Evolutionary conservation across 1,140 invertebrate genomes (phyloP).

Genomic region (Ceratosolen solmsi): DNA sequence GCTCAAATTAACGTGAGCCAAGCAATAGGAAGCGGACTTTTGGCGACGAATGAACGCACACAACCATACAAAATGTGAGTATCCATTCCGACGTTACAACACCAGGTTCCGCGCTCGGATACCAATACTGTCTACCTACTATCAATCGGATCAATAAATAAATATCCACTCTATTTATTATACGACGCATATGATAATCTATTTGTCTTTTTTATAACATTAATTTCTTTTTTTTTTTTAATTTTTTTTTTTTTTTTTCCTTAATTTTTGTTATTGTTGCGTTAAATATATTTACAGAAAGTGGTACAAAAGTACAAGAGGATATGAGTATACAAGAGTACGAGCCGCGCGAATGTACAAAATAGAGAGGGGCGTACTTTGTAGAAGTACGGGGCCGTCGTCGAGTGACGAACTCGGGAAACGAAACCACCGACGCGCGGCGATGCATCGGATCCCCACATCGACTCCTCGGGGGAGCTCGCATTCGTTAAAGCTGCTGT

Average conservation of each 20-base stretch:
- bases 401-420: no score
- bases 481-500: conserved; percentile 5
- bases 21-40: no score
- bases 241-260: no score
- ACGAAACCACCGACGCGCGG: no score
- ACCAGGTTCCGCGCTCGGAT: neutral
- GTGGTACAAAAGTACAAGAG: conserved; percentile 24
- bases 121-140: neutral
- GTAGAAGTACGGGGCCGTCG: neutral
- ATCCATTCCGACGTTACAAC: neutral
- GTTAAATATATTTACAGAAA: conserved; percentile 41
- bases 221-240: no score
- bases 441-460: no score
- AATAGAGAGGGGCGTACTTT: neutral
- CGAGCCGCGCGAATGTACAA: conserved; percentile 10
- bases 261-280: no score
- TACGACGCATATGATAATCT: conserved; percentile 11
- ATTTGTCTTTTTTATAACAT: conserved; percentile 32
- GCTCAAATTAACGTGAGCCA: no score
- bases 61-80: neutral
- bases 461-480: neutral
- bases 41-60: neutral
- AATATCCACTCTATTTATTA: neutral
- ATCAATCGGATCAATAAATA: neutral
- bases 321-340: conserved; percentile 13